These are phyloP conservation scores for Dendroctonus valens DNA, from an alignment of 1,140 invertebrate species.

Conservation along the genomic window DNA sequence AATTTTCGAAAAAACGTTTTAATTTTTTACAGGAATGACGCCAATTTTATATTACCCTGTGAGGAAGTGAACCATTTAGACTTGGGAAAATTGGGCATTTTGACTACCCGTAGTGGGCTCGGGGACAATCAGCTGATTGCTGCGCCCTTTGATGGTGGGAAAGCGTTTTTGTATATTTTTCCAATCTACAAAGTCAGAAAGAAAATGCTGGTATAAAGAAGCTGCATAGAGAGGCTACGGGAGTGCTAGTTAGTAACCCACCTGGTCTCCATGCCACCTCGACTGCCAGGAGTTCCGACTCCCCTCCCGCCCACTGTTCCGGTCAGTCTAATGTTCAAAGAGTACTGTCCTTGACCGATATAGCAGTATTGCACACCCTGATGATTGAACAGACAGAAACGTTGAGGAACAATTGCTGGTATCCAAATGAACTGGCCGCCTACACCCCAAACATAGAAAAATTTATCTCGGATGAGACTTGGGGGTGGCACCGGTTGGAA, in stretches of 20 bases:
- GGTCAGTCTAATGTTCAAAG: slow-evolving; percentile 17
- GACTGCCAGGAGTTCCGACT: slow-evolving; percentile 24
- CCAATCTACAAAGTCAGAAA: too few species aligned
- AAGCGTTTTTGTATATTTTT: too few species aligned
- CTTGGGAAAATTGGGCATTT: too few species aligned
- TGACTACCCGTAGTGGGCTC: too few species aligned
- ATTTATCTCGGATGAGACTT: slow-evolving; percentile 3
- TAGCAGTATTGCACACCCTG: slow-evolving; percentile 20
- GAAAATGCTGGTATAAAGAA: too few species aligned
- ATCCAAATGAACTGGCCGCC: slow-evolving; percentile 16
- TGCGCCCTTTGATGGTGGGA: too few species aligned
- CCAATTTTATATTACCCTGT: too few species aligned
- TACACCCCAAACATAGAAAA: slow-evolving; percentile 28
- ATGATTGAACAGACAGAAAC: neutral
- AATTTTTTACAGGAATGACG: too few species aligned
- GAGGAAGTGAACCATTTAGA: too few species aligned
- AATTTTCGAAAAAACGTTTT: too few species aligned
- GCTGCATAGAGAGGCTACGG: too few species aligned
- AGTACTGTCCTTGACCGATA: slow-evolving; percentile 29
- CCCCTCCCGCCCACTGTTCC: slow-evolving; percentile 16
- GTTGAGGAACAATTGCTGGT: slow-evolving; percentile 9
- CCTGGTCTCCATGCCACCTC: slow-evolving; percentile 32
- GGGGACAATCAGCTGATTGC: too few species aligned
- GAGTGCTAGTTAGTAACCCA: slow-evolving; percentile 1
- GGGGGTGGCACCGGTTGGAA: neutral